Evolutionary conservation across 2,797 vertebrate species (phyloP).

Genomic region (Lycodopsis pacificus): DNA sequence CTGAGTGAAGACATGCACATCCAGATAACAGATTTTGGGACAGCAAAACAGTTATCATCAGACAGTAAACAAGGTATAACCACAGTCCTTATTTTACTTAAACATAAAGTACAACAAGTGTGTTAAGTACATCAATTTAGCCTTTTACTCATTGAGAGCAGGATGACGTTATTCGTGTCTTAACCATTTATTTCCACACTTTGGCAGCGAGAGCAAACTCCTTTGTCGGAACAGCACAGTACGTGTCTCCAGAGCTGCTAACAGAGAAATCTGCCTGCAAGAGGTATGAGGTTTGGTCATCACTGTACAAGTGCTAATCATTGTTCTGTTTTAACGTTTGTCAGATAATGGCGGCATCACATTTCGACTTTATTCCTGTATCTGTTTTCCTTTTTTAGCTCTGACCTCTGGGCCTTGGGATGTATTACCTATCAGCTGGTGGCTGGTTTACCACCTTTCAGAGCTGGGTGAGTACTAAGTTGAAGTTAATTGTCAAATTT

Average conservation of each 20-base stretch:
- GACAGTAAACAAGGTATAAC: constrained; percentile 94
- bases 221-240: constrained; percentile 98
- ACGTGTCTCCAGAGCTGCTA: constrained; percentile 97
- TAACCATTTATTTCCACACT: constrained; percentile 15
- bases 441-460: constrained; percentile 97
- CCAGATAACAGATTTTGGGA: constrained; percentile 99
- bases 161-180: constrained; percentile 2
- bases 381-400: constrained; percentile 80
- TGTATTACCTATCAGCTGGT: constrained; percentile 99
- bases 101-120: neutral
- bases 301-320: neutral
- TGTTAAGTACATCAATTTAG: neutral
- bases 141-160: neutral
- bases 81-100: neutral
- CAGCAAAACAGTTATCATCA: constrained; percentile 96
- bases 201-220: constrained; percentile 96
- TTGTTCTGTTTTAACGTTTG: constrained; percentile 5
- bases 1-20: constrained; percentile 99
- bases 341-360: neutral
- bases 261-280: constrained; percentile 99
- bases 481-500: constrained; percentile 13
- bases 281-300: constrained; percentile 83
- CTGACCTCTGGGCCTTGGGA: constrained; percentile 98
- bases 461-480: constrained; percentile 93
- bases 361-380: neutral